Conservation (phyloP, 2,113 vertebrate genomes). For the Planiliza haematocheilus region DNA sequence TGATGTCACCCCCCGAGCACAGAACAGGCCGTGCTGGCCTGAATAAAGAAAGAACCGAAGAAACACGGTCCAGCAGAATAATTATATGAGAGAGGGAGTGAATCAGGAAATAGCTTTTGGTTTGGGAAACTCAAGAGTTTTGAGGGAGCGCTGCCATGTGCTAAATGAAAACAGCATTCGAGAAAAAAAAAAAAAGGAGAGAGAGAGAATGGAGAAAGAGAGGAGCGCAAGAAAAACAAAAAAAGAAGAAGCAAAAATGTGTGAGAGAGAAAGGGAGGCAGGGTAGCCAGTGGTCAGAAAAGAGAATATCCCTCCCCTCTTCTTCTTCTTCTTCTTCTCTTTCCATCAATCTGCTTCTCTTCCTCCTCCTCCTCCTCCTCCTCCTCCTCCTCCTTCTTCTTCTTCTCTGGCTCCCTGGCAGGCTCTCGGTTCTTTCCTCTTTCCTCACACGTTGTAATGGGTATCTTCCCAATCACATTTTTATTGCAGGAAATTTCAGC, state of each 20-base stretch:
- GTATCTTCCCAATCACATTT: slow-evolving; percentile 85
- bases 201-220: slow-evolving; percentile 2
- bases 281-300: slow-evolving; percentile 66
- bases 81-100: slow-evolving; percentile 83
- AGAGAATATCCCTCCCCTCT: slow-evolving; percentile 46
- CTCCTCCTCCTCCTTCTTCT: slow-evolving; percentile 4
- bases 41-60: slow-evolving; percentile 52
- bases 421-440: slow-evolving; percentile 34
- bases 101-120: slow-evolving; percentile 85
- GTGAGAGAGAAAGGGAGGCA: slow-evolving; percentile 24
- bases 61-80: slow-evolving; percentile 78
- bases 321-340: slow-evolving; percentile 22
- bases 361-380: neutral
- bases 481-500: slow-evolving; percentile 87
- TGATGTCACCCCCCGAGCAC: slow-evolving; percentile 75
- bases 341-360: slow-evolving; percentile 9
- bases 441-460: slow-evolving; percentile 71
- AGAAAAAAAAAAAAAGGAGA: slow-evolving; percentile 36
- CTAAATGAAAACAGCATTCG: slow-evolving; percentile 82
- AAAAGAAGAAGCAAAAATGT: slow-evolving; percentile 35
- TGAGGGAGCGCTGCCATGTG: slow-evolving; percentile 77
- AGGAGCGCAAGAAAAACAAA: neutral
- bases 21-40: slow-evolving; percentile 65
- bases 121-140: slow-evolving; percentile 82
- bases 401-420: slow-evolving; percentile 41